Percentiles rank a stretch among this genome's conserved stretches.
Evolutionary conservation across 2,113 vertebrate species (phyloP).

Genomic region (Sorex fumeus): DNA sequence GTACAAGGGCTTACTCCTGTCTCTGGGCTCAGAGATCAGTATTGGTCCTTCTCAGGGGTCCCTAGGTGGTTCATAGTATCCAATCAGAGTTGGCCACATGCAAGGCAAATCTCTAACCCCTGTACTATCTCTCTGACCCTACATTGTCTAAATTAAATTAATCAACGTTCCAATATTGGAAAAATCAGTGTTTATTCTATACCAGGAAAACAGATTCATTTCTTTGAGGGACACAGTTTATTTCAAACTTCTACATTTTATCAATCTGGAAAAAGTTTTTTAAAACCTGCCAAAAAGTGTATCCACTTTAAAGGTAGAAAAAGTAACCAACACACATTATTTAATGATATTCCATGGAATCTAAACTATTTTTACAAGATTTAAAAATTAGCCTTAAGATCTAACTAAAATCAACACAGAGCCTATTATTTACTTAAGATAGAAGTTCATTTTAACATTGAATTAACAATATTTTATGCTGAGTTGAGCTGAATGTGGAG

Average conservation of each 20-base stretch:
- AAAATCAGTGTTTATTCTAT: background rate
- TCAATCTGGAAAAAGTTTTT: background rate
- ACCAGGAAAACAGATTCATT: background rate
- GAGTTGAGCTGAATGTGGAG: slow-evolving; percentile 73
- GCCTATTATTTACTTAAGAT: slow-evolving; percentile 11
- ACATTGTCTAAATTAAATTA: background rate
- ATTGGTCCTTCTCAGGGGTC: no score
- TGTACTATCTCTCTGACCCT: no score
- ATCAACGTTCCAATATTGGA: background rate
- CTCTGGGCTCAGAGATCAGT: no score
- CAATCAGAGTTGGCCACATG: no score
- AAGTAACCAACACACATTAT: background rate
- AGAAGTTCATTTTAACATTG: slow-evolving; percentile 70
- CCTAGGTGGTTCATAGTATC: no score
- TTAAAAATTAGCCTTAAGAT: slow-evolving; percentile 29
- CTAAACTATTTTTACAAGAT: slow-evolving; percentile 24
- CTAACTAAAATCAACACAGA: slow-evolving; percentile 42
- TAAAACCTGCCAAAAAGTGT: background rate
- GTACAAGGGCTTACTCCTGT: no score
- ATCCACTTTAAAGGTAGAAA: background rate
- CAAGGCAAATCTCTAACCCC: no score
- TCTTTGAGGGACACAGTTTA: background rate
- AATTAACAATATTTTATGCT: slow-evolving; percentile 81
- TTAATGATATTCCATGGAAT: slow-evolving; percentile 3
- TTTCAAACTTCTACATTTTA: slow-evolving; percentile 60